Conservation (phyloP, 2,797 vertebrate genomes). For the Anabacerthia variegaticeps region DNA sequence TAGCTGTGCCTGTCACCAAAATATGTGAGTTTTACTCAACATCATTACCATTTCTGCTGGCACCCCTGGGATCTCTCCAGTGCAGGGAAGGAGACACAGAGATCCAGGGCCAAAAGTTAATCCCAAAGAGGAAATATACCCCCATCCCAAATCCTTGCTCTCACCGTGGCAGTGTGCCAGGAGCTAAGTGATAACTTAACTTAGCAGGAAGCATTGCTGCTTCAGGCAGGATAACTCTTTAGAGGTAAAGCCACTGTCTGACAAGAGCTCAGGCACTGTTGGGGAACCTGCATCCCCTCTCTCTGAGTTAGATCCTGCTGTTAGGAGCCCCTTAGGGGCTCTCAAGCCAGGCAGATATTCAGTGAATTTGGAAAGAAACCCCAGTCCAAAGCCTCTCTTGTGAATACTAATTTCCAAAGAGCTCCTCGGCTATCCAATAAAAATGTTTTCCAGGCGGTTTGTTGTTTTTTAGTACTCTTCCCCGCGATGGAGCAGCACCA, state of each 20-base stretch:
- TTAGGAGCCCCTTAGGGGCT: neutral
- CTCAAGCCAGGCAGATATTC: neutral
- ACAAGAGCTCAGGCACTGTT: neutral
- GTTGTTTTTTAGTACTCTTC: neutral
- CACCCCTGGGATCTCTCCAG: neutral
- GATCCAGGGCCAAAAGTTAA: neutral
- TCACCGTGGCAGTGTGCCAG: accelerated
- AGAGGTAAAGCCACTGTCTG: neutral
- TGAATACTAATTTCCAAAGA: neutral
- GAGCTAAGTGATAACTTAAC: neutral
- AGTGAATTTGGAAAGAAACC: neutral
- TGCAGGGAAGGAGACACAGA: accelerated
- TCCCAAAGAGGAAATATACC: accelerated
- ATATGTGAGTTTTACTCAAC: accelerated
- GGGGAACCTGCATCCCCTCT: neutral
- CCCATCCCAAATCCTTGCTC: neutral
- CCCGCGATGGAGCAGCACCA: neutral
- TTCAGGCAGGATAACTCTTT: neutral
- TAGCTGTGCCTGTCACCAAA: neutral
- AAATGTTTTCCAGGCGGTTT: neutral
- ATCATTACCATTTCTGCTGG: neutral
- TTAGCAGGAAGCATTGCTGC: neutral
- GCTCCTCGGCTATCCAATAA: neutral
- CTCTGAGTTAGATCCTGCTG: neutral
- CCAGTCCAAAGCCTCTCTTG: neutral